Conservation (phyloP, 35 echinoderm and acorn worm genomes). For the Hemicentrotus pulcherrimus region DNA sequence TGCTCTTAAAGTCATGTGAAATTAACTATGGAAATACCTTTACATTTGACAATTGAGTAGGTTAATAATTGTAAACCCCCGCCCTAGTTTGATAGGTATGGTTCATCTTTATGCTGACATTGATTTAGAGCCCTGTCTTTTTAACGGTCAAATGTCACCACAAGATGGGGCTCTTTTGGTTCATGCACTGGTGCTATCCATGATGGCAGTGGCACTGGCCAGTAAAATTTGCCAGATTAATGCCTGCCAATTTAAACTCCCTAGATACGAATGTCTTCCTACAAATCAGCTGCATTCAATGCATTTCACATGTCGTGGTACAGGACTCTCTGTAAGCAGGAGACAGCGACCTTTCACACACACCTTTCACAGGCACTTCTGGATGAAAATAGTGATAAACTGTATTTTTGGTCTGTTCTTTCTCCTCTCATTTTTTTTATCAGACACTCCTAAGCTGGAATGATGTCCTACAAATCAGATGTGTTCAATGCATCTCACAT, state of each 20-base stretch:
- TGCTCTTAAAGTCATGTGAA: neutral
- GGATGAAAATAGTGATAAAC: slow-evolving; percentile 51
- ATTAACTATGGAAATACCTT: neutral
- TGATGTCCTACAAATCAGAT: slow-evolving; percentile 35
- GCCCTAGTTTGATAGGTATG: neutral
- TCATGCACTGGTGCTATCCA: neutral
- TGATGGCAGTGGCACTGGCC: too few relatives aligned
- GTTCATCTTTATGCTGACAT: neutral
- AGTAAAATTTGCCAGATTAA: neutral
- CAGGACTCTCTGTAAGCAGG: neutral
- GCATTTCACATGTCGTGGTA: slow-evolving; percentile 8
- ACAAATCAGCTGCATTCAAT: slow-evolving; percentile 33
- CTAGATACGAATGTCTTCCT: too few relatives aligned
- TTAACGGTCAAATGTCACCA: neutral
- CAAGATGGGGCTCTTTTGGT: neutral
- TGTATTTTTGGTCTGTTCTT: neutral
- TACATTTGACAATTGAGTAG: too few relatives aligned
- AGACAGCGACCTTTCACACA: neutral
- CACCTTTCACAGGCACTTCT: slow-evolving; percentile 14
- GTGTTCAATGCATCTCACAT: slow-evolving; percentile 61
- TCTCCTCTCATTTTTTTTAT: too few relatives aligned
- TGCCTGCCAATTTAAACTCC: slow-evolving; percentile 7
- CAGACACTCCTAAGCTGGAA: slow-evolving; percentile 53
- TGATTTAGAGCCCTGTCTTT: neutral
- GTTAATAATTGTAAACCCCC: too few relatives aligned